Evolutionary conservation across 2,888 invertebrate genomes (phyloP).

Genomic region (Ferrisia virgata): DNA sequence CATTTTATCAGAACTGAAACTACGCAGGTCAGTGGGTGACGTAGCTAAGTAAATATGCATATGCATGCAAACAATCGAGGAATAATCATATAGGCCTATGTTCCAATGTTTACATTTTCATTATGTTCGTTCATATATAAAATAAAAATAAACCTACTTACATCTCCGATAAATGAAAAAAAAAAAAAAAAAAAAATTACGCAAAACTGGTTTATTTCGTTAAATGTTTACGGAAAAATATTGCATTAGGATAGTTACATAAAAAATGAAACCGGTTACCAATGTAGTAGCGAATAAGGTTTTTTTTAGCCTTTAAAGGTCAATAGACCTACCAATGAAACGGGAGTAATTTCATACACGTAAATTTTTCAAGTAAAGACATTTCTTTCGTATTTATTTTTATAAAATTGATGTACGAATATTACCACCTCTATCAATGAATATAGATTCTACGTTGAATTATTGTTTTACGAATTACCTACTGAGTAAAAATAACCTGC

Average conservation of each 20-base stretch:
- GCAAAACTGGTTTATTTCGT: background rate
- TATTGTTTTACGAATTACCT: too few species aligned
- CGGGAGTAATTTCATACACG: background rate
- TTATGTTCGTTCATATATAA: background rate
- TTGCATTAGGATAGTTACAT: background rate
- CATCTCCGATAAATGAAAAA: background rate
- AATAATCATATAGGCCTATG: background rate
- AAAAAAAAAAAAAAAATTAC: too few species aligned
- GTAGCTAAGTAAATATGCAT: too few species aligned
- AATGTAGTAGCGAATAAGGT: background rate
- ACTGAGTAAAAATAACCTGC: too few species aligned
- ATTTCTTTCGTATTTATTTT: background rate
- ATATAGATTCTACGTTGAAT: too few species aligned
- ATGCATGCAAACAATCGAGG: too few species aligned
- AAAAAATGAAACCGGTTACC: background rate
- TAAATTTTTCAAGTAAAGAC: background rate
- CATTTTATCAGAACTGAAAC: too few species aligned
- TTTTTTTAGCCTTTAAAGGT: background rate
- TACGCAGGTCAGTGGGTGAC: too few species aligned
- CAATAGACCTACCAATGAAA: background rate
- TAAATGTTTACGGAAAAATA: background rate
- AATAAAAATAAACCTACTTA: background rate
- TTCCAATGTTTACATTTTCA: background rate
- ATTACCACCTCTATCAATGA: too few species aligned
- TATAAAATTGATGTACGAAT: too few species aligned